Evolutionary conservation across 37 sponge, comb jelly and placozoan species (phyloP), one percentile per base, ranked within the genome.

Genomic region (Geodia barretti): DNA sequence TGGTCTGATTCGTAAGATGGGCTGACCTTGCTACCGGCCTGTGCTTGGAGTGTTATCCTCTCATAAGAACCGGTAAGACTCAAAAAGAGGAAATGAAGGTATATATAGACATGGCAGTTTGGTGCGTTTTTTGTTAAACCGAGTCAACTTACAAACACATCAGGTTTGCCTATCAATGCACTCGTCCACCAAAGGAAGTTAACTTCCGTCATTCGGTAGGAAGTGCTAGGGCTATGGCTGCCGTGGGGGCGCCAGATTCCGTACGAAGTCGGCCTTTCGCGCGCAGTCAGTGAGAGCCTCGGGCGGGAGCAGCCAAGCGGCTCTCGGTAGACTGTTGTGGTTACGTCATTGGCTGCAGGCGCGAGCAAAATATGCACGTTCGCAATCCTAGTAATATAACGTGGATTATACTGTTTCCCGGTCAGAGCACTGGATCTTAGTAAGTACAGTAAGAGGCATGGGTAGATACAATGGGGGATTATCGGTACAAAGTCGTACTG

Each of bases 11-110:
- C n/a, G n/a, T n/a, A n/a, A n/a, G n/a, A n/a, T n/a, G n/a, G n/a
- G n/a, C n/a, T n/a, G n/a, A n/a, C n/a, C n/a, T n/a, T n/a, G n/a
- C n/a, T n/a, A n/a, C n/a, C n/a, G n/a, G n/a, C n/a, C n/a, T n/a
- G n/a, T n/a, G n/a, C n/a, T n/a, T n/a, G n/a, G n/a, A n/a, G n/a
- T n/a, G n/a, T n/a, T n/a, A n/a, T n/a, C 54, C 61, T 24, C 30
- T 82, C 42, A 40, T 88, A 11, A 29, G 64, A 4, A n/a, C n/a
- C n/a, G n/a, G n/a, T n/a, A n/a, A n/a, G n/a, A 31, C 76, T 38
- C 88, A 88, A 64, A 71, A 71, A 36, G 43, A 40, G 9, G n/a
- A 29, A 25, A 29, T 88, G 7, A 54, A 82, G 77, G 88, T 88
- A 33, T 63, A 24, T 43, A 2, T 26, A 11, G 3, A 58, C 32